phyloP scores from a whole-genome alignment of 1,140 invertebrate species.

The Anthonomus grandis region DNA sequence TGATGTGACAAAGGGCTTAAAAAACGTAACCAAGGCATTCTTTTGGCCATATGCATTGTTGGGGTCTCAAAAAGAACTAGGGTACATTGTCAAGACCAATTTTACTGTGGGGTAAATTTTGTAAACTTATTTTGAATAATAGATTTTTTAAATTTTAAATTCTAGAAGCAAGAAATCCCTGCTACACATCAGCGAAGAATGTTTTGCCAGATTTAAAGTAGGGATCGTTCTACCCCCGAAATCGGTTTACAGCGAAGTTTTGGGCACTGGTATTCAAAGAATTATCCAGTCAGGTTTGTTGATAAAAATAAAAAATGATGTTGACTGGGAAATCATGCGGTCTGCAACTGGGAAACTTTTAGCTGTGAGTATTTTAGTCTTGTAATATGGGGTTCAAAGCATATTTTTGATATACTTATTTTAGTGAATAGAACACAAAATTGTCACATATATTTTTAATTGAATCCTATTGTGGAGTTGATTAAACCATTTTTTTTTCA shows the following conservation, averaged over 20 bases:
- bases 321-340: constrained; percentile 65
- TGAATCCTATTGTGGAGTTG: too few species aligned
- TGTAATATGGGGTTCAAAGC: too few species aligned
- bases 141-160: constrained; percentile 11
- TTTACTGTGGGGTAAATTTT: constrained; percentile 56
- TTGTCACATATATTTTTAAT: too few species aligned
- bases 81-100: constrained; percentile 66
- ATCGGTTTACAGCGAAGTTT: constrained; percentile 57
- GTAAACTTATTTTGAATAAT: constrained; percentile 4
- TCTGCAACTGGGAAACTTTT: constrained; percentile 57
- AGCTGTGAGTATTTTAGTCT: constrained; percentile 52
- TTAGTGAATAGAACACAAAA: too few species aligned
- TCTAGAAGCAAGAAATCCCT: constrained; percentile 56
- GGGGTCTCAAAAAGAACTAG: constrained; percentile 62
- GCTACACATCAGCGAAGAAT: constrained; percentile 66
- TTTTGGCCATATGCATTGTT: constrained; percentile 72
- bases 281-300: constrained; percentile 63
- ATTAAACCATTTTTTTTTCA: constrained; percentile 19
- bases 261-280: constrained; percentile 57
- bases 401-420: too few species aligned
- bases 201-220: constrained; percentile 66
- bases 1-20: constrained; percentile 59
- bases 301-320: constrained; percentile 61
- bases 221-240: constrained; percentile 58
- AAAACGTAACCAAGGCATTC: constrained; percentile 65